Conservation (phyloP, 2,113 vertebrate species). For the Macquaria ambigua region DNA sequence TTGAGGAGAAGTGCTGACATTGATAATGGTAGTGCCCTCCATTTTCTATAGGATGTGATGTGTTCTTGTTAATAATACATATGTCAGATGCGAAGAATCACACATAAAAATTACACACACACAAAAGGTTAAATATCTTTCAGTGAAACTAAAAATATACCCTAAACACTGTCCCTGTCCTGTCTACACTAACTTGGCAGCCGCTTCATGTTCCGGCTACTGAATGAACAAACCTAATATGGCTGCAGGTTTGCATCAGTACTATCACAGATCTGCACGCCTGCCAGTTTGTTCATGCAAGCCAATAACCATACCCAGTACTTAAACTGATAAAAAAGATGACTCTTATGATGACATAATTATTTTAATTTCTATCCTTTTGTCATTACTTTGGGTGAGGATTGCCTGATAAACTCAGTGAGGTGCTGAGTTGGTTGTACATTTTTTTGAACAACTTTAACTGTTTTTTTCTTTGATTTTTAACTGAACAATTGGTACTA, state of each 20-base stretch:
- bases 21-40: neutral
- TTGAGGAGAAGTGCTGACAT: neutral
- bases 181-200: neutral
- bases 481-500: neutral
- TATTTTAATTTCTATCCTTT: neutral
- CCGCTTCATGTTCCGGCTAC: neutral
- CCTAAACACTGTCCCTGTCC: no score
- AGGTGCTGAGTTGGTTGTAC: neutral
- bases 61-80: neutral
- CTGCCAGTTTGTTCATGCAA: neutral
- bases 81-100: neutral
- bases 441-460: neutral
- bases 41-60: neutral
- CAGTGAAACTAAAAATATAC: neutral
- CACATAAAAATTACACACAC: neutral
- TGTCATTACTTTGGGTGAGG: neutral
- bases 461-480: neutral
- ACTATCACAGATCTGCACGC: neutral
- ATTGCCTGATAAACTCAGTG: neutral
- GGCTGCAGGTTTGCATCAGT: neutral
- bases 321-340: neutral
- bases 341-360: neutral
- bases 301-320: neutral
- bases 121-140: neutral
- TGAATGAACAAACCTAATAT: neutral